Percentiles rank a stretch among this genome's conserved stretches.
Conservation (phyloP, 2,888 invertebrate genomes). For the Drosophila anomelani region DNA sequence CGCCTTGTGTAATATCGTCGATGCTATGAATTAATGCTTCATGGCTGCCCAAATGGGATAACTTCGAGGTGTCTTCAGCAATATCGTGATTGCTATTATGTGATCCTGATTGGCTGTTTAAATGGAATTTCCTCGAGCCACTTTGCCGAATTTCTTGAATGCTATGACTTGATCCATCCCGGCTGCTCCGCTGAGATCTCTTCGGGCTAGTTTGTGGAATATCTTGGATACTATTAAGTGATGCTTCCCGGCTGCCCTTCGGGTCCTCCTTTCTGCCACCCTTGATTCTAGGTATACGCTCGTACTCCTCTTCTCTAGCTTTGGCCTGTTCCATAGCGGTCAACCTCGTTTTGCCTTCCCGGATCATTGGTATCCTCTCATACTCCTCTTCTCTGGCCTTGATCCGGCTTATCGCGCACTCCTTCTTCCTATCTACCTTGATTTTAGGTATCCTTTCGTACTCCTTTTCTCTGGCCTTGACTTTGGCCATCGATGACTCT, state of each 20-base stretch:
- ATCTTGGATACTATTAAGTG: background rate
- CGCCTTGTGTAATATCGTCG: background rate
- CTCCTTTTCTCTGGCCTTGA: conserved; percentile 13
- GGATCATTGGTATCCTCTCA: conserved; percentile 7
- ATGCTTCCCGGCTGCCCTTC: background rate
- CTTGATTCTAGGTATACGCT: conserved; percentile 2
- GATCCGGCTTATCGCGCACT: too few species aligned
- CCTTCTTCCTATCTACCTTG: background rate
- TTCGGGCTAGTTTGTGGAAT: background rate
- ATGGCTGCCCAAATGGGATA: background rate
- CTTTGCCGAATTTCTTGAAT: background rate
- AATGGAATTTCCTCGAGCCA: too few species aligned
- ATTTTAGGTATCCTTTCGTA: conserved; percentile 7
- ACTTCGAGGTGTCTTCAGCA: background rate
- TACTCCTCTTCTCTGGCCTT: conserved; percentile 15
- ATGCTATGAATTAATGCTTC: background rate
- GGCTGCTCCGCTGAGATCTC: background rate
- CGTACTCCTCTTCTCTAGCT: conserved; percentile 14
- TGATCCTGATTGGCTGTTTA: background rate
- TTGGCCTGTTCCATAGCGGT: background rate
- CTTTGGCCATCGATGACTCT: conserved; percentile 1
- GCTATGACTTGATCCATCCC: too few species aligned
- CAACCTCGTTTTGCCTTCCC: background rate
- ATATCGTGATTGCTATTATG: too few species aligned
- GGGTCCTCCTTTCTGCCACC: background rate